Base-by-base conservation (phyloP, 2,888 invertebrate species). In the Diabrotica balteata region DNA sequence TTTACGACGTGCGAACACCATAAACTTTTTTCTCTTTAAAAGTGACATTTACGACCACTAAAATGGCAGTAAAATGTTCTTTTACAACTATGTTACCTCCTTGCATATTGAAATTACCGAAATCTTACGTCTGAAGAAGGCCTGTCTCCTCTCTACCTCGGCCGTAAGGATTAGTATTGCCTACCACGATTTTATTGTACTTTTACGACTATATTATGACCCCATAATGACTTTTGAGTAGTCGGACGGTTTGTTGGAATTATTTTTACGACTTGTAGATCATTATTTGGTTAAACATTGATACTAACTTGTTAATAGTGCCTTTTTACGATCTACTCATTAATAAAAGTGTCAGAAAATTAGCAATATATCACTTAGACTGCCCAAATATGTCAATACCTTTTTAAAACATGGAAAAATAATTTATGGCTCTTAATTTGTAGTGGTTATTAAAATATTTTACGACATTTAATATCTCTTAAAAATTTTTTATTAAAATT, bases 1-100 rank as follows among this genome's bases (percentile, higher is more conserved):
- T 80, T 79, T 80, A 81, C 77, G 79, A 77, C 77, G 77, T 80
- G 81, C 77, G 76, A 78, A 77, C 76, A 72, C 77, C 76, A 78
- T 80, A 80, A 82, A 69, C 73, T 77, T 79, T 77, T 75, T 75
- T 78, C 79, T 79, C 77, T 81, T 70, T 79, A 79, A 81, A 79
- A 79, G 79, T 84, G 87, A 87, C 87, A 84, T 87, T 87, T 86
- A 87, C 86, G 86, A 86, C 84, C 86, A 84, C 85, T 86, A 86
- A 86, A 87, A 86, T 85, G 84, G 84, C 85, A 86, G 85, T 87
- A 87, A 87, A 87, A 86, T 85, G 84, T 82, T 81, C 85, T 86
- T 80, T 46, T 86, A 86, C 85, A 83, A 82, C 86, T 85, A 84
- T 80, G 80, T 76, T 75, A 77, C 76, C 78, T 78, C 74, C 73